Evolutionary conservation across 2,888 invertebrate species (phyloP), one percentile per base, ranked within the genome.

Genomic region (Cybosia mesomella): DNA sequence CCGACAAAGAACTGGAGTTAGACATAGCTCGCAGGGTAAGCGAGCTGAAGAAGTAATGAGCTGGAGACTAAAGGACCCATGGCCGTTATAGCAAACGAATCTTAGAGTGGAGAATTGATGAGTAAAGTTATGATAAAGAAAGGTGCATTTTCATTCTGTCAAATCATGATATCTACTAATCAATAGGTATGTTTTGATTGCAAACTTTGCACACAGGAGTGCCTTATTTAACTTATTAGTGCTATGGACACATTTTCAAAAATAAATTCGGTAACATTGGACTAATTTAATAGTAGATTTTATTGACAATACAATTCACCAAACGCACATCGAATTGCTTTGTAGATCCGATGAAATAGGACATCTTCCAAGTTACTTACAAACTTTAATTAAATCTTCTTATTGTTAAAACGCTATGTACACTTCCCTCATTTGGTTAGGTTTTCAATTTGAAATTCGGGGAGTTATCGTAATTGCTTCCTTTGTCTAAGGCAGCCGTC

Each of bases 381-480:
- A 64, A 64, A 64, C 55, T 64, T 64, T 64, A 64, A 64, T 64
- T 64, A 64, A 64, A 57, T 64, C 21, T 49, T 62, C 63, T 64
- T 64, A 64, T 39, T 57, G 64, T 64, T 36, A 32, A n/a, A 64
- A 57, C 39, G 36, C 11, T 64, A 55, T 63, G 49, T 63, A 64
- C 64, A 57, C 64, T 57, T 43, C 64, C 22, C 54, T 57, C 64
- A 64, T 28, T 64, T 57, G 28, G 64, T 36, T 39, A 54, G 64
- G 55, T 57, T 64, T 64, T 65, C 58, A 58, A 64, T 64, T 64
- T 58, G 65, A 65, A 65, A 58, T 21, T 32, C 34, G 22, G 22
- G 18, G 53, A 58, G 43, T 65, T 58, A 65, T 65, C 65, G 58
- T 65, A 58, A 65, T 65, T 65, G 32, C 65, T 58, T 58, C 58